These are phyloP conservation scores for Podarcis muralis DNA, from an alignment of 2,113 vertebrate species.

Conservation along the genomic window DNA sequence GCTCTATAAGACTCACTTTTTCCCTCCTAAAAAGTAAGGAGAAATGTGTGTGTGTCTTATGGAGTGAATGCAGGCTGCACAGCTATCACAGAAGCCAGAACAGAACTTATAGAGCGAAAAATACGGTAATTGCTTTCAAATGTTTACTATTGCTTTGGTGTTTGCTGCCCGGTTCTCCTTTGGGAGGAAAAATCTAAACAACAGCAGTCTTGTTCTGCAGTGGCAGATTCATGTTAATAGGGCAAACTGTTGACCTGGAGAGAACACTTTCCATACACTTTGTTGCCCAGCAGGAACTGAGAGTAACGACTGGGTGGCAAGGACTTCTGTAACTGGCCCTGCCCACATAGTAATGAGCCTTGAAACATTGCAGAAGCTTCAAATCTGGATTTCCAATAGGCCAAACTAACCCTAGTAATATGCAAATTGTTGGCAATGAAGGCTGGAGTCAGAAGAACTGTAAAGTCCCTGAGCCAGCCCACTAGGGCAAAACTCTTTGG, in stretches of 20 bases:
- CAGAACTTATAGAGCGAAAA: no score
- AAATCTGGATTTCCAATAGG: background rate
- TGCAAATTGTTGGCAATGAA: background rate
- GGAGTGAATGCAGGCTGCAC: no score
- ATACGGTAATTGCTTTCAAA: no score
- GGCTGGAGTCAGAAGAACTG: background rate
- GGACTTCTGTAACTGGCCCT: no score
- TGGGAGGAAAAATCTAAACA: no score
- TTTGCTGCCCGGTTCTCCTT: no score
- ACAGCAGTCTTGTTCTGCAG: background rate
- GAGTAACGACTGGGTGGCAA: background rate
- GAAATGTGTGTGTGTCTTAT: no score
- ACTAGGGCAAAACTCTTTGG: background rate
- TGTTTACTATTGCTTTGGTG: no score
- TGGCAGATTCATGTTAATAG: background rate
- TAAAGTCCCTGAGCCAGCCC: no score
- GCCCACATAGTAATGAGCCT: background rate
- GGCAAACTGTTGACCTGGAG: background rate
- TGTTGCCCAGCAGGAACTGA: background rate
- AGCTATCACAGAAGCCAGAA: no score
- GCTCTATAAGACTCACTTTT: no score
- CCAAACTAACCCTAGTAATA: background rate
- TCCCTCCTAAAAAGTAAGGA: no score
- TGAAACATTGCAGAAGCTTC: background rate
- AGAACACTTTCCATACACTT: background rate